Evolutionary conservation across 2,113 vertebrate genomes (phyloP).

Genomic region (Zosterops japonicus): DNA sequence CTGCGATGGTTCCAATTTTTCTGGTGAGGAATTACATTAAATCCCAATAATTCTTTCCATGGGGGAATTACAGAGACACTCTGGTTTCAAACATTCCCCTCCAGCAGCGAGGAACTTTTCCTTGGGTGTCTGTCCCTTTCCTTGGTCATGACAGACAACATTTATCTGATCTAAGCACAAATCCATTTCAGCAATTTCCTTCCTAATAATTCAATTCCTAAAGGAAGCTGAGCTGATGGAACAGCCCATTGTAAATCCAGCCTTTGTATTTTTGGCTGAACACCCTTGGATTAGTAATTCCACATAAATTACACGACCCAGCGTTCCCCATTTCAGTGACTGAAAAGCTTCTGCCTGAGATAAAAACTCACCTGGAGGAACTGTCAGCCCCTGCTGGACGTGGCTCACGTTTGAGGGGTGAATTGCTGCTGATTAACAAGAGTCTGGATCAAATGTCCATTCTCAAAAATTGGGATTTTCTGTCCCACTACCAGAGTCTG

Average conservation of each 20-base stretch:
- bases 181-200: neutral
- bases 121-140: neutral
- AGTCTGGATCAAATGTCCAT: neutral
- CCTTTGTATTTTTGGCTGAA: neutral
- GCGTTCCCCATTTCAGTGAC: neutral
- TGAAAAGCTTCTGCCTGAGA: neutral
- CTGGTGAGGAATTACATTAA: conserved; percentile 47
- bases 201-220: neutral
- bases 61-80: conserved; percentile 16
- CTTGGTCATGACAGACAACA: neutral
- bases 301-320: neutral
- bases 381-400: neutral
- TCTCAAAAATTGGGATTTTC: neutral
- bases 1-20: conserved; percentile 38
- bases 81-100: neutral
- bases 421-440: neutral
- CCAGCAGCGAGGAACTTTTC: neutral
- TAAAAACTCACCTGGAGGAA: conserved; percentile 1
- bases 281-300: neutral
- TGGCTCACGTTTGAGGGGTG: neutral
- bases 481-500: neutral
- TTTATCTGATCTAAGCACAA: neutral
- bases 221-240: neutral
- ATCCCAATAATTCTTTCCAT: conserved; percentile 24
- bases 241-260: neutral